phyloP scores from a whole-genome alignment of 2,113 vertebrate genomes.

The Hipposideros armiger region DNA sequence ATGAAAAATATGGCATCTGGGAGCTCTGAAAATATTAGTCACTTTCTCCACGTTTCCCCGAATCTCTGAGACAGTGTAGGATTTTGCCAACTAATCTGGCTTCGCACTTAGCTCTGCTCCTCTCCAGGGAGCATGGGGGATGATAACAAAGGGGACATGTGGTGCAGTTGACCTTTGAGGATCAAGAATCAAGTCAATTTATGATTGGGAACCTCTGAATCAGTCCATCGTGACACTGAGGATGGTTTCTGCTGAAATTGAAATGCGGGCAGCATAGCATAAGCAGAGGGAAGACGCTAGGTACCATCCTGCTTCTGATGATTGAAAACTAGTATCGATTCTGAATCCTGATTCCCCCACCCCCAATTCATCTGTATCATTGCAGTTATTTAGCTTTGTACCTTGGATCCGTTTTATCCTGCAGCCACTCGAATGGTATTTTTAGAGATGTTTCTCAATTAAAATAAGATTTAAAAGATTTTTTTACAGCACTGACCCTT shows the following conservation, averaged over 20 bases:
- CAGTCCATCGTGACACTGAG: background rate
- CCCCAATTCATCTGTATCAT: background rate
- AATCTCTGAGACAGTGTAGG: background rate
- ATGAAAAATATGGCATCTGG: background rate
- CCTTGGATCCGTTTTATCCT: background rate
- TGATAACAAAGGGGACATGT: background rate
- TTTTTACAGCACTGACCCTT: background rate
- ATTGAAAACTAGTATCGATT: background rate
- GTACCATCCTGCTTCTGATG: background rate
- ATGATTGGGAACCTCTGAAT: background rate
- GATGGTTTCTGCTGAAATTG: background rate
- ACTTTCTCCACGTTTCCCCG: background rate
- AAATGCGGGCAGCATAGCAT: background rate
- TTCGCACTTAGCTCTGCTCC: background rate
- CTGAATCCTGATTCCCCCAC: background rate
- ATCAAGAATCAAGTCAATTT: background rate
- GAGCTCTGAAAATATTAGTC: background rate
- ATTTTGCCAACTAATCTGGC: background rate
- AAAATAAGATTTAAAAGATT: background rate
- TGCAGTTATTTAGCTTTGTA: background rate
- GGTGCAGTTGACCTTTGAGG: background rate
- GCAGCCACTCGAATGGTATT: background rate
- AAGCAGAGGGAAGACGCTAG: background rate
- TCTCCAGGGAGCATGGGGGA: background rate
- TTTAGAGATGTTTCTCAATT: conserved; percentile 58